These are phyloP conservation scores for Arothron firmamentum DNA, from an alignment of 2,113 vertebrate species.

Conservation along the genomic window DNA sequence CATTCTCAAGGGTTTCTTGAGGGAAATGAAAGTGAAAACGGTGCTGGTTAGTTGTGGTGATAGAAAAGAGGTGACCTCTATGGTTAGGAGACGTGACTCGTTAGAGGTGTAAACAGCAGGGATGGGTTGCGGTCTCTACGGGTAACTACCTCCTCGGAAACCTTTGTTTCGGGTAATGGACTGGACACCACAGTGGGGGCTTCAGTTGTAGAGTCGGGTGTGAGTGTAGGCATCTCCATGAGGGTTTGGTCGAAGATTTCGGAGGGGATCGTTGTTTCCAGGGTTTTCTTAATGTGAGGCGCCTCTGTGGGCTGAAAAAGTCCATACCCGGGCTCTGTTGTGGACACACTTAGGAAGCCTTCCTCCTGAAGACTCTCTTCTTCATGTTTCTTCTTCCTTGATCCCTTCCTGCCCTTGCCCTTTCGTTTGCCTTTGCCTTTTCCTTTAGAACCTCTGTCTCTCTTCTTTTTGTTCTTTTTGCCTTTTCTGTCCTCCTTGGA, in stretches of 20 bases:
- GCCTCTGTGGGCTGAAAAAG: conserved; percentile 36
- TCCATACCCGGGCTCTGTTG: conserved; percentile 48
- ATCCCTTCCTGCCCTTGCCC: conserved; percentile 72
- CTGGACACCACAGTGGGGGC: conserved; percentile 28
- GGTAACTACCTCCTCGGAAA: conserved; percentile 68
- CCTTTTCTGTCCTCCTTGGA: conserved; percentile 73
- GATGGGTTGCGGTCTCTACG: conserved; percentile 26
- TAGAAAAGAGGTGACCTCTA: conserved; percentile 43
- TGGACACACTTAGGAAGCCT: conserved; percentile 58
- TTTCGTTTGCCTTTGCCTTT: conserved; percentile 62
- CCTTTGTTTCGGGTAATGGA: conserved; percentile 50
- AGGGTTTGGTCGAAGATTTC: conserved; percentile 32
- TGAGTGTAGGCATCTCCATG: conserved; percentile 54
- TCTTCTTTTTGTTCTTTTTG: conserved; percentile 81
- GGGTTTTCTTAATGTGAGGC: conserved; percentile 30
- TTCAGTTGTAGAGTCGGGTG: conserved; percentile 45
- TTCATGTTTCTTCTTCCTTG: conserved; percentile 81
- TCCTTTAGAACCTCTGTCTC: conserved; percentile 69
- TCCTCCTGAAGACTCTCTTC: conserved; percentile 47
- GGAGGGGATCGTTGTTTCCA: conserved; percentile 17
- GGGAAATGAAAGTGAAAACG: conserved; percentile 25
- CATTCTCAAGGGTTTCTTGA: conserved; percentile 13
- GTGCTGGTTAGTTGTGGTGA: conserved; percentile 49
- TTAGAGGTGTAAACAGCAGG: conserved; percentile 32
- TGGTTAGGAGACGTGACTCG: conserved; percentile 48